Base-by-base conservation (phyloP, 2,888 invertebrate species). In the Mimachlamys varia region DNA sequence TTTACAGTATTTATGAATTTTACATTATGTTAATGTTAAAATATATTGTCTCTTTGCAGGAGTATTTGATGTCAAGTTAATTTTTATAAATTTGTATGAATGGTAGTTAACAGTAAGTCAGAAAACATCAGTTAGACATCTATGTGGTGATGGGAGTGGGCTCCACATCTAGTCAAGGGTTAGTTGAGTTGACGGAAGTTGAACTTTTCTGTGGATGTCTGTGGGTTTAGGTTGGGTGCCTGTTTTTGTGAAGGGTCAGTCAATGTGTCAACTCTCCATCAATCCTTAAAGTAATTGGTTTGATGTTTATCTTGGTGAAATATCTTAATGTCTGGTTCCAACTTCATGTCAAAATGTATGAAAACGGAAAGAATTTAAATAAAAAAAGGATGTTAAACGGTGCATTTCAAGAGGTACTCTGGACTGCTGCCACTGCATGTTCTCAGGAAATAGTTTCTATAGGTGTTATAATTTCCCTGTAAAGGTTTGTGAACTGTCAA, bases 341-440 rank as follows among this genome's bases (percentile, higher is more conserved):
- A n/a, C 88, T 50, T 76, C 27, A 76, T 76, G 76, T 76, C 76
- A 76, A 76, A 76, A 76, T 76, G 33, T 76, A 27, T 27, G 33
- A 76, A 76, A 22, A n/a, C 19, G 33, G 27, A 76, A 76, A 76
- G 12, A 76, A 33, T 27, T 33, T 33, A 1, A 33, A 27, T 27
- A 1, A 4, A 33, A 27, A 76, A 33, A 62, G 2, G 10, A n/a
- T 10, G 22, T 62, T 62, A 62, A 12, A 13, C n/a, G n/a, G n/a
- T 62, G 44, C 44, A 44, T 44, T 44, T 44, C 44, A 62, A 62
- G 22, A 62, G n/a, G 3, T 62, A 62, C n/a, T n/a, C 62, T 62
- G 62, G 62, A 22, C n/a, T 4, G 2, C n/a, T 62, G 22, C 62
- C 62, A 62, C 22, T 62, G n/a, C n/a, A n/a, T n/a, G n/a, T n/a